Base-by-base conservation (phyloP, 92 coral and sea anemone species). In the Galaxea fascicularis region DNA sequence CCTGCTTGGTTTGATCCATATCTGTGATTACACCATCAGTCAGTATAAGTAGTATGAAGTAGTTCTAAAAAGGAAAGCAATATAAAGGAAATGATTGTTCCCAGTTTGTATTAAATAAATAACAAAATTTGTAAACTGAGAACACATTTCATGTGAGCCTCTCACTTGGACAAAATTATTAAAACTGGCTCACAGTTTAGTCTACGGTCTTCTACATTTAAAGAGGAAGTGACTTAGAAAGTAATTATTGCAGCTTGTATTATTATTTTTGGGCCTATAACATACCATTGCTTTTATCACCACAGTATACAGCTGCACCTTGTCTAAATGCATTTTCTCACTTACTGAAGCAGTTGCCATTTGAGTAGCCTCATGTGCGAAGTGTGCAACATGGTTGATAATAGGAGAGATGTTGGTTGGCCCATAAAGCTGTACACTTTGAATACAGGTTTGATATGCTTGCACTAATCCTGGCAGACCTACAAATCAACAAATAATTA, bases 21-120 rank as follows among this genome's bases (percentile, higher is more conserved):
- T 96, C 98, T 52, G 98, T 86, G 73, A 96, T 94, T 10, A 96
- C 98, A 14, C 98, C 98, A 71, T 96, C 98, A 65, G 98, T 96
- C 35, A 96, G 85, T 20, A 96, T 77, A 39, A 96, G 90, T 24
- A 96, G 95, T 51, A 96, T 89, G 82, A 90, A 92, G 91, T 94
- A 96, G 71, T 93, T 94, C 98, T 96, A 86, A 39, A 54, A 82
- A 14, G 65, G 27, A 46, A 74, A 44, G 14, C 30, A 0, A 35
- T 15, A 18, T 1, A 21, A 4, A 11, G 20, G 44, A 21, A 27
- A 26, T 24, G 45, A 4, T 49, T 10, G 54, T 14, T 35, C 41
- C 41, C 41, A 35, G 2, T n/a, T n/a, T n/a, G n/a, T n/a, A n/a
- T n/a, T n/a, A n/a, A n/a, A n/a, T n/a, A n/a, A n/a, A n/a, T n/a